Evolutionary conservation across 2,113 vertebrate genomes (phyloP), one percentile per base, ranked within the genome.

Genomic region (Seriola quinqueradiata): DNA sequence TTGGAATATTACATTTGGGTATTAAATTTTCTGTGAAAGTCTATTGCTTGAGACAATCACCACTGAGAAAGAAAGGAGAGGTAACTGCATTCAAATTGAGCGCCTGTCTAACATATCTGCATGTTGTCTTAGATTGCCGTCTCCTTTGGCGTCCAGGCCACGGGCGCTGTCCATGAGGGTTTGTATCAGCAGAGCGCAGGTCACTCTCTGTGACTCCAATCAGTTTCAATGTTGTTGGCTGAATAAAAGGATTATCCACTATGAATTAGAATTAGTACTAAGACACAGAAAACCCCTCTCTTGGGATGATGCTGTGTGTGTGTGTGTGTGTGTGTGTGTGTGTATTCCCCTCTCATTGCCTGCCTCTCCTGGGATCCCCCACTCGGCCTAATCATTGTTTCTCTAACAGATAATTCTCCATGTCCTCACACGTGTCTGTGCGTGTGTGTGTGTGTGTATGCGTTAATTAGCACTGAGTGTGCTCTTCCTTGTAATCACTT

Each of bases 401-500:
- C 93, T 96, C 94, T 94, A 96, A 95, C 96, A 96, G 95, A 95
- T 95, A 95, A 96, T 96, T 95, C 96, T 95, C 95, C 89, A 60
- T 93, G 93, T 94, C 91, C 82, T 93, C 85, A 79, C 85, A 81
- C 74, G 78, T 87, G 92, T 89, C 75, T 68, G 64, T 80, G 19
- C 16, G 70, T 19, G 83, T 77, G 79, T 85, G 79, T 85, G 79
- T 87, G 84, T 90, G 84, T 88, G 89, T 77, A 46, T 81, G 81
- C 85, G 95, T 97, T 98, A 97, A 99, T 99, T 98, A 98, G 96
- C 95, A 87, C 93, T 86, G 96, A 96, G 95, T 93, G 96, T 96
- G 96, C 96, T 97, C 97, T 96, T 97, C 97, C 96, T 96, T 89
- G 94, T 97, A 96, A 98, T 97, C 96, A 96, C 95, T 96, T 99